Conservation (phyloP, 2,888 invertebrate species). For the Campoplex capitator region DNA sequence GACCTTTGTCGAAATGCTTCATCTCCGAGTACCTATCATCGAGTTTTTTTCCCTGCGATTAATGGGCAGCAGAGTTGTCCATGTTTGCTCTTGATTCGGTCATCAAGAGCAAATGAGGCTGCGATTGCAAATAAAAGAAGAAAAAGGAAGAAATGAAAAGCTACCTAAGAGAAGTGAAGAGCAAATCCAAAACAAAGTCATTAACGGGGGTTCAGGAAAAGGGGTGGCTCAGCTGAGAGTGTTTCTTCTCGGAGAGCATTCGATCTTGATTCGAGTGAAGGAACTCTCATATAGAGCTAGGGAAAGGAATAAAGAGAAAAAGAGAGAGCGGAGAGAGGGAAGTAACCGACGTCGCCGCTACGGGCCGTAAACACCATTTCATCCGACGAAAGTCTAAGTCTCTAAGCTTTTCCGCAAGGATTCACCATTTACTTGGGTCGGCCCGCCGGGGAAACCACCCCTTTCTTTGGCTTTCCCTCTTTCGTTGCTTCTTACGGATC, state of each 20-base stretch:
- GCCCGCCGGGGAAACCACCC: slow-evolving; percentile 68
- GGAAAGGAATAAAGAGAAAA: slow-evolving; percentile 2
- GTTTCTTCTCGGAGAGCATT: slow-evolving; percentile 49
- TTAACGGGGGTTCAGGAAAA: slow-evolving; percentile 53
- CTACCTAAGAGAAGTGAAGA: background rate
- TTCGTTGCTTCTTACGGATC: slow-evolving; percentile 55
- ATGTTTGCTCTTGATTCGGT: background rate
- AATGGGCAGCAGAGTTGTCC: background rate
- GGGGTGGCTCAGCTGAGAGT: slow-evolving; percentile 40
- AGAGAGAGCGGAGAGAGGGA: slow-evolving; percentile 54
- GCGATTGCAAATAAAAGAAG: slow-evolving; percentile 17
- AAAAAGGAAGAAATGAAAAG: background rate
- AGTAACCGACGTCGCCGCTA: slow-evolving; percentile 63
- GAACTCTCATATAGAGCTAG: slow-evolving; percentile 49
- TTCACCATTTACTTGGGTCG: slow-evolving; percentile 75
- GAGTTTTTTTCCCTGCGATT: background rate
- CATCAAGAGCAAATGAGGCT: slow-evolving; percentile 16
- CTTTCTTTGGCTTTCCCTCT: slow-evolving; percentile 63
- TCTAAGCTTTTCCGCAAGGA: slow-evolving; percentile 82
- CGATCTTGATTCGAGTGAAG: slow-evolving; percentile 66
- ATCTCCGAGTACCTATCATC: background rate
- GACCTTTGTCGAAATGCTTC: background rate
- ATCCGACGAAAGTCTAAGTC: slow-evolving; percentile 80
- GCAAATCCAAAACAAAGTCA: slow-evolving; percentile 64
- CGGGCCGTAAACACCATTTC: slow-evolving; percentile 79